Percentiles rank a stretch among this genome's conserved stretches.
These are phyloP conservation scores for Tachina fera DNA, from an alignment of 2,888 invertebrate species.

Conservation along the genomic window DNA sequence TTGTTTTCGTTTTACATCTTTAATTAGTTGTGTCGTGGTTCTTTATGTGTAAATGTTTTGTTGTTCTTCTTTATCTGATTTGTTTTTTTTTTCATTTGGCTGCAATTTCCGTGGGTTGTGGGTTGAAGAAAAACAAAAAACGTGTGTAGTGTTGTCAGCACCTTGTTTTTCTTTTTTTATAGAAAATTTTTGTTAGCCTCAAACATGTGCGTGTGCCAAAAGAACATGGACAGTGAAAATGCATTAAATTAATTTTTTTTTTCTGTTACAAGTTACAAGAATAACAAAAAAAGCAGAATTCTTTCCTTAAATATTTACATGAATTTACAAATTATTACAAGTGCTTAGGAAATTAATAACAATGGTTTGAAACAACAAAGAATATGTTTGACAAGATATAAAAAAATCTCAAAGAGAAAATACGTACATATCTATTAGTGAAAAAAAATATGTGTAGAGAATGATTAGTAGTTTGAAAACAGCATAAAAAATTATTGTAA, in stretches of 20 bases:
- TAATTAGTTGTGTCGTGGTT: constrained; percentile 58
- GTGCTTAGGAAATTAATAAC: constrained; percentile 36
- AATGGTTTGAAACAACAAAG: constrained; percentile 13
- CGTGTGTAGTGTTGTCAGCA: constrained; percentile 47
- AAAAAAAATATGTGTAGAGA: too few relatives aligned
- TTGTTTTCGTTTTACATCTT: constrained; percentile 56
- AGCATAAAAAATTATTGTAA: too few relatives aligned
- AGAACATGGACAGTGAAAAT: constrained; percentile 54
- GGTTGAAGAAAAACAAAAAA: constrained; percentile 39
- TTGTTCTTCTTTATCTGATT: background rate
- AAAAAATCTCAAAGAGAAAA: too few relatives aligned
- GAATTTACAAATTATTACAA: constrained; percentile 58
- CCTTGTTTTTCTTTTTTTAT: constrained; percentile 29
- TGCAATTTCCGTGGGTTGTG: constrained; percentile 53
- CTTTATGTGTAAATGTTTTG: constrained; percentile 34
- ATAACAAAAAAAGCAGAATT: constrained; percentile 16
- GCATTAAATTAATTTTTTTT: constrained; percentile 57
- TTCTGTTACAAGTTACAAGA: constrained; percentile 34
- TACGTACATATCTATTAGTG: too few relatives aligned
- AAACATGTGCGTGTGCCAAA: constrained; percentile 45
- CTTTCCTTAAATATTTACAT: constrained; percentile 40
- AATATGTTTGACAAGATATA: background rate
- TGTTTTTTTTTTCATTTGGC: background rate
- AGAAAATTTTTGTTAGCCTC: constrained; percentile 19
- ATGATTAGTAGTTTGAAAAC: too few relatives aligned